Conservation (phyloP, 2,113 vertebrate genomes). For the Podarcis muralis region DNA sequence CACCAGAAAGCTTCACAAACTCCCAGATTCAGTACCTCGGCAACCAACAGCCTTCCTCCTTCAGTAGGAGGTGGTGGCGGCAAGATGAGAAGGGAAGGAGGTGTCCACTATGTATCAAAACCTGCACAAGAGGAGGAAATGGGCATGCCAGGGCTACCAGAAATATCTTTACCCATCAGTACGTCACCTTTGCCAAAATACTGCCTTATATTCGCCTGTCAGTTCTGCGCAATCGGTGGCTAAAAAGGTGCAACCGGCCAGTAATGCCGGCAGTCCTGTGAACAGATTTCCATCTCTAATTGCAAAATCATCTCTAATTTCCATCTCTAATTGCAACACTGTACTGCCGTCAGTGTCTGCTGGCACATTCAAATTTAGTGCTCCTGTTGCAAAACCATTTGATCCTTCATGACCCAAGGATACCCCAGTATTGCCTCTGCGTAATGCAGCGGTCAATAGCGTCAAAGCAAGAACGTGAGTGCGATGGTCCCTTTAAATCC, state of each 20-base stretch:
- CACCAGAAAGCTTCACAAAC: no score
- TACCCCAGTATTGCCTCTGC: constrained; percentile 69
- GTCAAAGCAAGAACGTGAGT: constrained; percentile 76
- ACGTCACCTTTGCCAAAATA: no score
- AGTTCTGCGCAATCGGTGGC: no score
- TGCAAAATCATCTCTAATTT: constrained; percentile 85
- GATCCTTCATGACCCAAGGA: constrained; percentile 76
- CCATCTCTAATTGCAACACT: constrained; percentile 95
- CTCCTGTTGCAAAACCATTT: constrained; percentile 86
- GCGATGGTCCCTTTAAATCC: constrained; percentile 79
- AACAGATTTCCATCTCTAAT: constrained; percentile 97
- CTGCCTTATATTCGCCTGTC: no score
- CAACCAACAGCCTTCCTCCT: no score
- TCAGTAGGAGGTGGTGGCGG: constrained; percentile 66
- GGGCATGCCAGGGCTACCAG: no score
- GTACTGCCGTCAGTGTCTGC: constrained; percentile 81
- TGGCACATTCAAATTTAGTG: constrained; percentile 91
- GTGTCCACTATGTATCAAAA: constrained; percentile 76
- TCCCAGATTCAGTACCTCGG: no score
- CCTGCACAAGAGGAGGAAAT: constrained; percentile 75
- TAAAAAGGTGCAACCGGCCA: constrained; percentile 69
- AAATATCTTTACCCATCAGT: no score
- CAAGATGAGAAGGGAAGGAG: constrained; percentile 91
- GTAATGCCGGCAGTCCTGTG: constrained; percentile 73
- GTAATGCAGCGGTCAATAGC: constrained; percentile 64